These are phyloP conservation scores for Calycopis cecrops DNA, from an alignment of 1,140 invertebrate species.

Conservation along the genomic window DNA sequence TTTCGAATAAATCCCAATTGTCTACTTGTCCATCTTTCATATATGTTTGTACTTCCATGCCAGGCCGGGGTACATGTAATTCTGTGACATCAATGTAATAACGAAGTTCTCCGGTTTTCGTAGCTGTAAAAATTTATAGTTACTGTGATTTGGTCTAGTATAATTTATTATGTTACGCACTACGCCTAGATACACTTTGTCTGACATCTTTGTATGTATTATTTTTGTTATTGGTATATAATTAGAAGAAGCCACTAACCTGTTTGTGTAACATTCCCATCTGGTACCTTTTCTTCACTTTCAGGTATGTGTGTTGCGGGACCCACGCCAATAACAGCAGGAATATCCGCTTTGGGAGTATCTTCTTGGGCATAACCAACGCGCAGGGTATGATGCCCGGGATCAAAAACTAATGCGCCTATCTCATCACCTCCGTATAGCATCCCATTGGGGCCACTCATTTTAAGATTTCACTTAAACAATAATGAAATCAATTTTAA, in stretches of 20 bases:
- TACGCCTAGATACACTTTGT: too few relatives aligned
- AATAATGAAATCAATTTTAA: too few relatives aligned
- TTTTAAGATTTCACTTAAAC: conserved; percentile 24
- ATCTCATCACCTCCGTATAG: conserved; percentile 96
- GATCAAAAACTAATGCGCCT: conserved; percentile 97
- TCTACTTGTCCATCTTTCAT: conserved; percentile 97
- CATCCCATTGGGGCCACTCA: conserved; percentile 79
- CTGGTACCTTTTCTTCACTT: conserved; percentile 78
- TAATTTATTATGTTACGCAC: too few relatives aligned
- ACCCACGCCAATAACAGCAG: conserved; percentile 86
- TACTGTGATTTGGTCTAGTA: too few relatives aligned
- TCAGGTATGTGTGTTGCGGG: conserved; percentile 76
- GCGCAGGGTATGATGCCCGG: conserved; percentile 80
- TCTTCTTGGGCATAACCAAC: conserved; percentile 96
- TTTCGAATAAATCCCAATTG: conserved; percentile 97
- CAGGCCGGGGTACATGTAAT: conserved; percentile 91
- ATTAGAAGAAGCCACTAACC: conserved; percentile 44
- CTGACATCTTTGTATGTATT: too few relatives aligned
- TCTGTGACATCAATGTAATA: conserved; percentile 91
- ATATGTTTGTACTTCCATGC: conserved; percentile 90
- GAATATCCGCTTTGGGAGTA: conserved; percentile 94
- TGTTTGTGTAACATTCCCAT: conserved; percentile 75
- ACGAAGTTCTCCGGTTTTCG: conserved; percentile 75
- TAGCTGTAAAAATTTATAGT: conserved; percentile 28
- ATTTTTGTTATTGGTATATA: too few relatives aligned